Conservation (phyloP, 2,888 invertebrate genomes). For the Synanthedon vespiformis region DNA sequence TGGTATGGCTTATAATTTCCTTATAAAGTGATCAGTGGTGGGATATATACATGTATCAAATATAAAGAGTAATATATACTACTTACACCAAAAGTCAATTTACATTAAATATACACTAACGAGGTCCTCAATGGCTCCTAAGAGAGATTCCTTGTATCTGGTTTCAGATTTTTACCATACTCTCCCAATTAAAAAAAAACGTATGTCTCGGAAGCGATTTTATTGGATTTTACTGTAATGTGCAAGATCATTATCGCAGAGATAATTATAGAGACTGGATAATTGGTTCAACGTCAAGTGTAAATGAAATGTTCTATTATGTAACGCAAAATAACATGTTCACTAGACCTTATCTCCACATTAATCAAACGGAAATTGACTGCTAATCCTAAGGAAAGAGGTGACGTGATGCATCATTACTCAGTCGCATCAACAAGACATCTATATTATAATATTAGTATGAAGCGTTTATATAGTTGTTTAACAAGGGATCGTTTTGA, state of each 20-base stretch:
- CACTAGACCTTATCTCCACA: neutral
- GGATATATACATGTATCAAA: no score
- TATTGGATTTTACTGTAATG: neutral
- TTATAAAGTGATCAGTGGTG: no score
- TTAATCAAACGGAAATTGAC: neutral
- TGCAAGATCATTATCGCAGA: neutral
- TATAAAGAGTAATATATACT: no score
- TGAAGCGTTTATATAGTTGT: no score
- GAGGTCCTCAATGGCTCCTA: neutral
- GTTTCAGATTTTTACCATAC: neutral
- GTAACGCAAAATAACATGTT: neutral
- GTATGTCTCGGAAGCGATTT: neutral
- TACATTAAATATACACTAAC: no score
- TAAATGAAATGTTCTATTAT: neutral
- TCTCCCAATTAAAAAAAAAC: neutral
- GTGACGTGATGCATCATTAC: neutral
- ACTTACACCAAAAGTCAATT: no score
- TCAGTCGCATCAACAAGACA: no score
- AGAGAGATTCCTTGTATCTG: neutral
- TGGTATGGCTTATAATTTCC: no score
- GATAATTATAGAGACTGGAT: neutral
- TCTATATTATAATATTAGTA: no score
- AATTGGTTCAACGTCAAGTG: neutral
- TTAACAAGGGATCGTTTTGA: constrained; percentile 7
- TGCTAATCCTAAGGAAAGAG: neutral